Conservation (phyloP, 2,888 invertebrate species). For the Drosophila flavopinicola region DNA sequence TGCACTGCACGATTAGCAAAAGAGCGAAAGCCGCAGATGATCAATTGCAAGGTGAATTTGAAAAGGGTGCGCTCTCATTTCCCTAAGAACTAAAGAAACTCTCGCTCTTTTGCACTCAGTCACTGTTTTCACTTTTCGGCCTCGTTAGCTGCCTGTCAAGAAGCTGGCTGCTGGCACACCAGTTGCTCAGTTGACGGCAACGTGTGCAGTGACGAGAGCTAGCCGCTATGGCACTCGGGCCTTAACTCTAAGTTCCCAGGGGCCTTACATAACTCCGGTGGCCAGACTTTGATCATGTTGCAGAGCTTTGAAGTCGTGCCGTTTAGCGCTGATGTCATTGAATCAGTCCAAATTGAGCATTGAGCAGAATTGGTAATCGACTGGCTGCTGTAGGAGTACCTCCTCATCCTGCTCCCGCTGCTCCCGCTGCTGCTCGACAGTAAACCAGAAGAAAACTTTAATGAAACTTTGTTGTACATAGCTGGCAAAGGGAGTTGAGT, state of each 20-base stretch:
- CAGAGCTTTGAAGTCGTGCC: slow-evolving; percentile 20
- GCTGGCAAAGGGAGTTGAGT: slow-evolving; percentile 20
- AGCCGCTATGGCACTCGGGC: slow-evolving; percentile 7
- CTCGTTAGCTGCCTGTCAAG: too few relatives aligned
- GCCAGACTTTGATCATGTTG: slow-evolving; percentile 24
- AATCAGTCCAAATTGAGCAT: slow-evolving; percentile 51
- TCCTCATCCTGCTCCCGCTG: not conserved
- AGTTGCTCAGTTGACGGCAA: too few relatives aligned
- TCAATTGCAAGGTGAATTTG: too few relatives aligned
- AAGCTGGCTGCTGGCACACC: too few relatives aligned
- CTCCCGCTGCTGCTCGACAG: slow-evolving; percentile 1
- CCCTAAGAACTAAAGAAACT: too few relatives aligned
- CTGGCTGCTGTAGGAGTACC: slow-evolving; percentile 13
- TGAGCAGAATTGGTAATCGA: slow-evolving; percentile 39
- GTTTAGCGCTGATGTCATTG: slow-evolving; percentile 49
- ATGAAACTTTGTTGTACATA: slow-evolving; percentile 46
- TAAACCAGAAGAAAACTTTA: slow-evolving; percentile 38
- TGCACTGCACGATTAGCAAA: too few relatives aligned
- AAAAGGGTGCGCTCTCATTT: too few relatives aligned
- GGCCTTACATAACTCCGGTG: slow-evolving; percentile 27
- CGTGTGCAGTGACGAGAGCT: too few relatives aligned
- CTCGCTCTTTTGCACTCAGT: too few relatives aligned
- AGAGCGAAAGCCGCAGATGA: too few relatives aligned
- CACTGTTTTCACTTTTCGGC: too few relatives aligned
- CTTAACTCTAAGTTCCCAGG: too few relatives aligned